phyloP scores from a whole-genome alignment of 2,888 invertebrate species.

The Aromia moschata region DNA sequence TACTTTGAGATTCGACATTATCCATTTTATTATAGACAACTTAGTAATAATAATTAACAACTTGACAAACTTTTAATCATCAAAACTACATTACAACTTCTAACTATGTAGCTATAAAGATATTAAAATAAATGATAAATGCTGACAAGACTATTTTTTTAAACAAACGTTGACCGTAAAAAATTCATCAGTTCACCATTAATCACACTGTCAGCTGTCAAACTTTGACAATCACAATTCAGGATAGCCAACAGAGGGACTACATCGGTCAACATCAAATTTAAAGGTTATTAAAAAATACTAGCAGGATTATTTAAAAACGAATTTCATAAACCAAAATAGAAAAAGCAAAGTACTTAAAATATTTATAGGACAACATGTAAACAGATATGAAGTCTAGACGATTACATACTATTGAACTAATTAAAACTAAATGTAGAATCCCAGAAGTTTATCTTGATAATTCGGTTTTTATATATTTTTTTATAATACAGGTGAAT shows the following conservation, averaged over 20 bases:
- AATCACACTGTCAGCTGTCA: background rate
- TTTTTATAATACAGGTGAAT: too few species aligned
- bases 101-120: too few species aligned
- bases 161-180: too few species aligned
- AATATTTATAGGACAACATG: background rate
- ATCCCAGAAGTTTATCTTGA: too few species aligned
- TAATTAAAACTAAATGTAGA: too few species aligned
- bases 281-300: too few species aligned
- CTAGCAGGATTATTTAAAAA: too few species aligned
- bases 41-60: background rate
- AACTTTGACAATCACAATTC: background rate
- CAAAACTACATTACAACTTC: too few species aligned
- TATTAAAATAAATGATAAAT: background rate
- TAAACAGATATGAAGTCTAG: too few species aligned
- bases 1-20: conserved; percentile 60
- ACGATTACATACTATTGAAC: too few species aligned
- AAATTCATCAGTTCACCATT: background rate
- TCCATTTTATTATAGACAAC: conserved; percentile 53
- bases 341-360: background rate
- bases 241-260: background rate
- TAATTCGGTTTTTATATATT: too few species aligned
- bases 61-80: background rate
- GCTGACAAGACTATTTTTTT: background rate
- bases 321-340: background rate
- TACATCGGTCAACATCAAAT: too few species aligned